These are phyloP conservation scores for Mustela nigripes DNA, from an alignment of 2,113 vertebrate species.

Conservation along the genomic window DNA sequence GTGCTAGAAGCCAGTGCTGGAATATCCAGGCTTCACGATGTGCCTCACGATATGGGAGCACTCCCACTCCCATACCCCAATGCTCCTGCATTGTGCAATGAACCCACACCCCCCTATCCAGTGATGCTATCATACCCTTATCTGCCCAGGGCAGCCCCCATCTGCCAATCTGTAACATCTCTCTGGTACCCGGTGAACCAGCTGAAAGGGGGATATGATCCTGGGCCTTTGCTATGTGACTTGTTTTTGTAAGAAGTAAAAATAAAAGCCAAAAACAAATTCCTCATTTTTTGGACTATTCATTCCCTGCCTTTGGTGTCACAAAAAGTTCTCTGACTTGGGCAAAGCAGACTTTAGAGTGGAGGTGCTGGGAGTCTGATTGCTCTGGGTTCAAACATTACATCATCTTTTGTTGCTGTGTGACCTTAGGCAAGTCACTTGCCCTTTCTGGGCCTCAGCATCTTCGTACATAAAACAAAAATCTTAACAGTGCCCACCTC, in stretches of 20 bases:
- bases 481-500: not conserved
- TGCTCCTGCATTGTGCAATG: not conserved
- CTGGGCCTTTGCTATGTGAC: constrained; percentile 57
- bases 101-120: not conserved
- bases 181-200: constrained; percentile 52
- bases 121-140: constrained; percentile 21
- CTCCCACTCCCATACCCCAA: not conserved
- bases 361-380: not conserved
- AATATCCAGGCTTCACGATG: not conserved
- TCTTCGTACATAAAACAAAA: not conserved
- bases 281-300: constrained; percentile 37
- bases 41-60: not conserved
- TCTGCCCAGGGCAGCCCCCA: constrained; percentile 44
- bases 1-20: not conserved
- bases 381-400: not conserved
- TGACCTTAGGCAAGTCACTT: not conserved
- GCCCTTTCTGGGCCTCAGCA: not conserved
- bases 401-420: not conserved
- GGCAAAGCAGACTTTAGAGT: not conserved
- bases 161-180: constrained; percentile 31
- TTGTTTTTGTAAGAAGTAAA: constrained; percentile 70
- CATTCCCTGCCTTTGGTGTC: constrained; percentile 26
- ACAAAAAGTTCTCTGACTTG: not conserved
- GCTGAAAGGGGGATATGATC: constrained; percentile 2
- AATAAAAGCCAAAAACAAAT: constrained; percentile 71